These are phyloP conservation scores for Monodelphis domestica DNA, from an alignment of 2,797 vertebrate genomes.

Conservation along the genomic window DNA sequence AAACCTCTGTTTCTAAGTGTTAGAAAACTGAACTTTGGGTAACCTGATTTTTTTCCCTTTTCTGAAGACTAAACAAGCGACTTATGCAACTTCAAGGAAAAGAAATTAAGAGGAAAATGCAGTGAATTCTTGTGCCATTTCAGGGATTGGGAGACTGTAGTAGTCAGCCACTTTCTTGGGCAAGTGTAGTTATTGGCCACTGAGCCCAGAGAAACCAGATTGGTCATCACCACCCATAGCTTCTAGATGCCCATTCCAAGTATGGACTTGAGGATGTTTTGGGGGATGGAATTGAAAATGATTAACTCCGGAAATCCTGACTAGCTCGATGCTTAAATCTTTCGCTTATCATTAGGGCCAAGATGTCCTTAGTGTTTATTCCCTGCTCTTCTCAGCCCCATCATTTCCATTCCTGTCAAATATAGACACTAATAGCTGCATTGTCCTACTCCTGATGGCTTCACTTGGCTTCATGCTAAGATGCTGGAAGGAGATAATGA, in stretches of 20 bases:
- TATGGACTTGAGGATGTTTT: not conserved
- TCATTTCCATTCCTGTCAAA: not conserved
- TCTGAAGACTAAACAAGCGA: not conserved
- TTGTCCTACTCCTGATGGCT: not conserved
- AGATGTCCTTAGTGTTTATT: not conserved
- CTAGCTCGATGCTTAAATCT: not conserved
- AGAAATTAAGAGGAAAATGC: not conserved
- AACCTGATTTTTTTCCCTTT: not conserved
- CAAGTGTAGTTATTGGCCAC: constrained; percentile 13
- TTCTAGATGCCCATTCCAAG: constrained; percentile 19
- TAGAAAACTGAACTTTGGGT: not conserved
- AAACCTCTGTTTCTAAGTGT: not conserved
- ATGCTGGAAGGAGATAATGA: not conserved
- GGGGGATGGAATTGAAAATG: constrained; percentile 1
- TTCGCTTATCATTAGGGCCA: constrained; percentile 2
- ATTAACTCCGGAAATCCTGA: constrained; percentile 43
- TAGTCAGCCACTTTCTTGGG: constrained; percentile 15
- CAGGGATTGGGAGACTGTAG: not conserved
- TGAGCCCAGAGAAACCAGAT: not conserved
- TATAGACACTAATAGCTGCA: not conserved
- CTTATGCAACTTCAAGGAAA: not conserved
- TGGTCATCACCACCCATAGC: not conserved
- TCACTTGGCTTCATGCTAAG: not conserved
- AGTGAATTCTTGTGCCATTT: constrained; percentile 24
- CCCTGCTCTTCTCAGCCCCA: not conserved